phyloP scores from a whole-genome alignment of 2,113 vertebrate species.

The Blennius ocellaris region DNA sequence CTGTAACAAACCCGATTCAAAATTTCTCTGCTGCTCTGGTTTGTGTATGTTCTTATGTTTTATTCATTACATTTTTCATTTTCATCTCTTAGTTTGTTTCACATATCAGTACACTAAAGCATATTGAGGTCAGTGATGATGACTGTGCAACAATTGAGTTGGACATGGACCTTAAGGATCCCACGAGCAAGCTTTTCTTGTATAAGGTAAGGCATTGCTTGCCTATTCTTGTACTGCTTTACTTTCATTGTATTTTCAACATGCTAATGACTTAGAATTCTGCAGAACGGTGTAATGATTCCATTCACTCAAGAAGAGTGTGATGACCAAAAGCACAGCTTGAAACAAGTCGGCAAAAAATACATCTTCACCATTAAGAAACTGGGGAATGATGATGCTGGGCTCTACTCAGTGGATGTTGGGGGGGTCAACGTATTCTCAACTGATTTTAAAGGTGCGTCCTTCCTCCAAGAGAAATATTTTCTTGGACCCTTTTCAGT shows the following conservation, averaged over 20 bases:
- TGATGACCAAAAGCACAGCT: conserved; percentile 76
- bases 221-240: fast-evolving
- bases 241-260: background rate
- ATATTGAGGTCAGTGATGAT: conserved; percentile 81
- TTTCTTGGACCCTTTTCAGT: too few species aligned
- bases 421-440: conserved; percentile 88
- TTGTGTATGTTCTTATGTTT: background rate
- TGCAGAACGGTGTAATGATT: conserved; percentile 88
- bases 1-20: background rate
- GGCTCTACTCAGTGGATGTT: conserved; percentile 90
- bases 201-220: conserved; percentile 86
- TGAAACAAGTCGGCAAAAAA: conserved; percentile 86
- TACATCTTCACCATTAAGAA: conserved; percentile 87
- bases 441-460: conserved; percentile 86
- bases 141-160: conserved; percentile 86
- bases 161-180: conserved; percentile 89
- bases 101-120: conserved; percentile 82
- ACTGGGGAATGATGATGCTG: conserved; percentile 85
- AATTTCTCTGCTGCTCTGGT: background rate
- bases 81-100: conserved; percentile 81
- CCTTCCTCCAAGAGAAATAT: background rate
- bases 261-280: background rate
- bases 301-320: conserved; percentile 69
- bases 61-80: background rate
- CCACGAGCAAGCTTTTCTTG: conserved; percentile 85